Conservation (phyloP, 2,797 vertebrate genomes). For the Pseudochirops cupreus region DNA sequence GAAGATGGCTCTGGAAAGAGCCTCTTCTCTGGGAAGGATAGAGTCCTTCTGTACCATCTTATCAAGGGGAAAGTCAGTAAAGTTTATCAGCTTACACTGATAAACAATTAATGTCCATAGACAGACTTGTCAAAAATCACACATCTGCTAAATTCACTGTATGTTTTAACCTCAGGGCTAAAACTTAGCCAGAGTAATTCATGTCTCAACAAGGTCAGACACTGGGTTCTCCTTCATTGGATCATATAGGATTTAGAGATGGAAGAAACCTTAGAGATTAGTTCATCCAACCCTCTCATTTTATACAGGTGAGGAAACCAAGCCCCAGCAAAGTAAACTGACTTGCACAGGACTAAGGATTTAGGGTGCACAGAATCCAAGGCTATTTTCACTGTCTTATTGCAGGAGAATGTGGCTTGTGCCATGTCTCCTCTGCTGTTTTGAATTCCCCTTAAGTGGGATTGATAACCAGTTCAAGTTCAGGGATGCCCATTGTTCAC, state of each 20-base stretch:
- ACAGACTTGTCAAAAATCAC: neutral
- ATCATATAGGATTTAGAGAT: neutral
- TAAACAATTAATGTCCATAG: neutral
- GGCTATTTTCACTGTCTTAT: neutral
- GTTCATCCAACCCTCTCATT: neutral
- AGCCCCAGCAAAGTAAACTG: constrained; percentile 1
- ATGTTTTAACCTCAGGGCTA: neutral
- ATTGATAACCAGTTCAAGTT: neutral
- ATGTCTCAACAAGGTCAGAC: constrained; percentile 27
- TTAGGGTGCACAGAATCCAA: neutral
- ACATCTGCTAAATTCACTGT: neutral
- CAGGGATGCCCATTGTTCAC: neutral
- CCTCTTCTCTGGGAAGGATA: neutral
- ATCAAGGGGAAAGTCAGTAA: neutral
- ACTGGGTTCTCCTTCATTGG: neutral
- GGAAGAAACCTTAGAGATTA: neutral
- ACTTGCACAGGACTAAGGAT: neutral
- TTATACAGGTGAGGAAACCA: constrained; percentile 6
- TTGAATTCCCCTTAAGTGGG: neutral
- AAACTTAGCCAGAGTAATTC: neutral
- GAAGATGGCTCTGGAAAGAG: neutral
- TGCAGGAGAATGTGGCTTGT: neutral
- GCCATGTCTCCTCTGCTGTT: neutral
- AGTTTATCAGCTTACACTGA: neutral
- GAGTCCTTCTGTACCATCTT: neutral